These are phyloP conservation scores for Crepidodera aurea DNA, from an alignment of 2,888 invertebrate genomes.

Conservation along the genomic window DNA sequence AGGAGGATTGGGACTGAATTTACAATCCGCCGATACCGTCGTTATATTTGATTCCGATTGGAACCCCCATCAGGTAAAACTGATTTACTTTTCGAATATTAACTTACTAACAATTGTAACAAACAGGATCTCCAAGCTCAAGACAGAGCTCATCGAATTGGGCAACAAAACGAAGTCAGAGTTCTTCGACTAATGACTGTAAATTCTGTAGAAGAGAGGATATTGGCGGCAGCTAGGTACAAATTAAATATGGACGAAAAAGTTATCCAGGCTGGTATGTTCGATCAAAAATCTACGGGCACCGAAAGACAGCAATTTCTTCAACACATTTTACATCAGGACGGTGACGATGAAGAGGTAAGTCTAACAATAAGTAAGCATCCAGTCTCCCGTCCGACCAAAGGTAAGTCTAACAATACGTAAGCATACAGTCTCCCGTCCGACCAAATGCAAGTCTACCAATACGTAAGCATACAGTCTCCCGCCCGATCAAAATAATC, in stretches of 20 bases:
- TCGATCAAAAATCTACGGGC: slow-evolving; percentile 98
- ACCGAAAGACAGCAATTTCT: slow-evolving; percentile 95
- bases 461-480: too few relatives aligned
- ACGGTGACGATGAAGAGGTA: slow-evolving; percentile 84
- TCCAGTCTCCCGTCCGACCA: too few relatives aligned
- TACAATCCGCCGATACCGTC: slow-evolving; percentile 98
- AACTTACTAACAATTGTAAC: slow-evolving; percentile 26
- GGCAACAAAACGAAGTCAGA: slow-evolving; percentile 97
- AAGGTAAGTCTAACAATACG: too few relatives aligned
- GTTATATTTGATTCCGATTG: slow-evolving; percentile 99
- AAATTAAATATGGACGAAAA: slow-evolving; percentile 99
- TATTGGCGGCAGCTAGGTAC: slow-evolving; percentile 96
- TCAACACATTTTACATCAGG: slow-evolving; percentile 93
- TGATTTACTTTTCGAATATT: neutral
- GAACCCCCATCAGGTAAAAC: slow-evolving; percentile 95
- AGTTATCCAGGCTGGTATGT: slow-evolving; percentile 99
- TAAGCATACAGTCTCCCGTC: too few relatives aligned
- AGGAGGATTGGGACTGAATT: slow-evolving; percentile 96
- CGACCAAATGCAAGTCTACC: too few relatives aligned
- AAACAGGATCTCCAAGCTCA: slow-evolving; percentile 99
- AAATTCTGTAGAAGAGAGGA: slow-evolving; percentile 98
- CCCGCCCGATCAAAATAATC: too few relatives aligned
- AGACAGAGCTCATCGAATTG: slow-evolving; percentile 99
- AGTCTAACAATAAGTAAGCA: neutral
- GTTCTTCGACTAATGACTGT: slow-evolving; percentile 98